A percentile compares a stretch with the other conserved stretches of the same genome.
These are phyloP conservation scores for Cerastis leucographa DNA, from an alignment of 2,888 invertebrate species.

Conservation along the genomic window DNA sequence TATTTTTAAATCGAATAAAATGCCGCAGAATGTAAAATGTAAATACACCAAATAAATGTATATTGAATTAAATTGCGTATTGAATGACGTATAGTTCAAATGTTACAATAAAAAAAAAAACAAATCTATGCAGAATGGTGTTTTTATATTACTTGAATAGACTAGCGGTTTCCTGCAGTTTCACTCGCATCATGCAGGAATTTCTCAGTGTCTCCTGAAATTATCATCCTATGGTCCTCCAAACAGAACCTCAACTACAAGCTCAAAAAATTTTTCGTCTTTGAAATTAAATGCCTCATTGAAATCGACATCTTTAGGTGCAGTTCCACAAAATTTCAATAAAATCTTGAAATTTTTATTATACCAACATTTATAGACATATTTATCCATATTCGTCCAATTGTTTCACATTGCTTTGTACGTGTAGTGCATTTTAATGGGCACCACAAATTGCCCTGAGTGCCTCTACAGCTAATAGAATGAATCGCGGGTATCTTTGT, in stretches of 20 bases:
- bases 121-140: neutral
- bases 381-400: neutral
- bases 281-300: too few species aligned
- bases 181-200: neutral
- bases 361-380: neutral
- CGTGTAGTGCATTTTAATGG: slow-evolving; percentile 60
- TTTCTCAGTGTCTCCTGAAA: too few species aligned
- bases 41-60: slow-evolving; percentile 33
- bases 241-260: too few species aligned
- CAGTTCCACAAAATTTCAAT: neutral
- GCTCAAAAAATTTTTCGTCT: too few species aligned
- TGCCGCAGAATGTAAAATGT: slow-evolving; percentile 36
- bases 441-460: slow-evolving; percentile 66
- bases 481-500: slow-evolving; percentile 43
- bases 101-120: slow-evolving; percentile 2
- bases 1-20: slow-evolving; percentile 60
- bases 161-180: neutral
- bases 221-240: too few species aligned
- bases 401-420: slow-evolving; percentile 34
- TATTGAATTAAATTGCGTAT: slow-evolving; percentile 42
- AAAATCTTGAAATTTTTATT: too few species aligned
- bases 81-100: slow-evolving; percentile 16
- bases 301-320: too few species aligned
- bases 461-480: slow-evolving; percentile 52
- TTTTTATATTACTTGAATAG: neutral